These are phyloP conservation scores for Triplophysa bombifrons DNA, from an alignment of 2,797 vertebrate species.

Conservation along the genomic window DNA sequence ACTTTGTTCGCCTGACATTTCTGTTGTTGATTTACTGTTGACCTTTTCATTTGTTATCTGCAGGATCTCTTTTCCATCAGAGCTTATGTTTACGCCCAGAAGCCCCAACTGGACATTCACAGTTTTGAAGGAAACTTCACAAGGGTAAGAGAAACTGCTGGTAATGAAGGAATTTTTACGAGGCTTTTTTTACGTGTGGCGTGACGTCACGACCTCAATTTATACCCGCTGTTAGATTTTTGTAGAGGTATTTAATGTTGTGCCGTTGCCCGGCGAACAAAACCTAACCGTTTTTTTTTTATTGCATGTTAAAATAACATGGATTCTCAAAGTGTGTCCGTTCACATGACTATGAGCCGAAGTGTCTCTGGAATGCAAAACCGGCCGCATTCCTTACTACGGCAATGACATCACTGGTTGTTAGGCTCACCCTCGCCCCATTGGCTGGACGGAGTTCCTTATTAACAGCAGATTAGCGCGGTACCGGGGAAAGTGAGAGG, in stretches of 20 bases:
- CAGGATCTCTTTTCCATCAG: slow-evolving; percentile 97
- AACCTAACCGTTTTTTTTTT: slow-evolving; percentile 23
- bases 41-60: slow-evolving; percentile 2
- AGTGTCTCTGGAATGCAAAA: slow-evolving; percentile 37
- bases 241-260: slow-evolving; percentile 39
- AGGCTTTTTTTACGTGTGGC: slow-evolving; percentile 14
- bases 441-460: slow-evolving; percentile 65
- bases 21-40: slow-evolving; percentile 20
- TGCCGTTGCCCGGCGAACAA: slow-evolving; percentile 29
- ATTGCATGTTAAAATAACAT: slow-evolving; percentile 45
- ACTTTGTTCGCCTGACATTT: slow-evolving; percentile 6
- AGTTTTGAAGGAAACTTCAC: slow-evolving; percentile 98
- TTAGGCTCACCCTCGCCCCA: slow-evolving; percentile 30
- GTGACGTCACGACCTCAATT: slow-evolving; percentile 35
- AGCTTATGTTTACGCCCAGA: slow-evolving; percentile 92
- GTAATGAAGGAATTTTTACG: slow-evolving; percentile 39
- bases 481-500: slow-evolving; percentile 62
- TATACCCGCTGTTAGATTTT: slow-evolving; percentile 36
- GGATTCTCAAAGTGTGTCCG: slow-evolving; percentile 32
- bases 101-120: slow-evolving; percentile 96
- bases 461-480: slow-evolving; percentile 83
- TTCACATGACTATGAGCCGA: slow-evolving; percentile 45
- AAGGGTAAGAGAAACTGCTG: slow-evolving; percentile 79
- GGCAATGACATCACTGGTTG: slow-evolving; percentile 69
- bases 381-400: slow-evolving; percentile 12